phyloP scores from a whole-genome alignment of 2,113 vertebrate genomes.

The Ahaetulla prasina region DNA sequence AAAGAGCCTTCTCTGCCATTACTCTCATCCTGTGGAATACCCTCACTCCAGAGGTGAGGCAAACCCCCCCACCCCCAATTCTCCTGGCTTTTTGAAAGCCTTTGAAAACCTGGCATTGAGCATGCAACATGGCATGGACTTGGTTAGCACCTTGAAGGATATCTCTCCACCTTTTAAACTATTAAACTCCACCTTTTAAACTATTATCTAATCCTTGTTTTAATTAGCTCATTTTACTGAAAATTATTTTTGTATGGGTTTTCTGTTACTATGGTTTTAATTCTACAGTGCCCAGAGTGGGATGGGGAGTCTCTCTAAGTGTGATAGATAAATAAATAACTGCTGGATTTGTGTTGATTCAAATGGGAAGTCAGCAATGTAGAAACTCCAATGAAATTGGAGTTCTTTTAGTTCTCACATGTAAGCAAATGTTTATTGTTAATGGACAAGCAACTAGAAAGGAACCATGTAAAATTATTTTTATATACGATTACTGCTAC shows the following conservation, averaged over 20 bases:
- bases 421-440: not conserved
- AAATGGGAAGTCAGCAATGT: not conserved
- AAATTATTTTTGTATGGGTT: not conserved
- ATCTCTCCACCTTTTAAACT: not conserved
- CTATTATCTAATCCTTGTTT: too few species aligned
- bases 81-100: not conserved
- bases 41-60: not conserved
- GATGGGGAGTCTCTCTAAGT: not conserved
- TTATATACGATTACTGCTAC: too few species aligned
- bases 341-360: not conserved
- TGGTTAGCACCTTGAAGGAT: not conserved
- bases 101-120: not conserved
- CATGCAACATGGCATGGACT: not conserved
- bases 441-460: too few species aligned
- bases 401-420: not conserved
- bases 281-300: not conserved
- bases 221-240: not conserved
- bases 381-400: not conserved
- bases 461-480: too few species aligned
- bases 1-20: not conserved
- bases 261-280: too few species aligned
- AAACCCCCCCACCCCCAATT: not conserved
- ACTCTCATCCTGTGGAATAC: not conserved
- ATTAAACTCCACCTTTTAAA: not conserved
- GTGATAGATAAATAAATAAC: not conserved